Base-by-base conservation (phyloP, 2,888 invertebrate species). In the Mechanitis mazaeus region DNA sequence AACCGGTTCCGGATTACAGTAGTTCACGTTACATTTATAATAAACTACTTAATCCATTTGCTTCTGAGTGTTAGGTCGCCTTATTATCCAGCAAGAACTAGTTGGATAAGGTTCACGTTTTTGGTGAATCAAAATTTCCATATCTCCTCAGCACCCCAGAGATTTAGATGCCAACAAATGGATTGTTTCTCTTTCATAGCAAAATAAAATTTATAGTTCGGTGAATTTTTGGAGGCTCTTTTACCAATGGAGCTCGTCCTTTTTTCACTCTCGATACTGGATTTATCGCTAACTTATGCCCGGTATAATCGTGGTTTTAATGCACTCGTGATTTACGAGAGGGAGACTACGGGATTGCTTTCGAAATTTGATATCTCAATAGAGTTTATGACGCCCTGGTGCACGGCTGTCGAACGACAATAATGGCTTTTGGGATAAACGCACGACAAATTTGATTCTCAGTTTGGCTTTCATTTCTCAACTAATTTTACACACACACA, bases 291-390 rank as follows among this genome's bases (percentile, higher is more conserved):
- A 84, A 86, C 86, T 87, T 87, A 87, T 84, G 85, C 83, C 81
- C 77, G 73, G 81, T 82, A 86, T 87, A 88, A 90, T 89, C 89
- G 85, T 80, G 85, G 86, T 89, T 90, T 89, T 89, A 90, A 90
- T 87, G 86, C 83, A 72, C 63, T 72, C 65, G 77, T 84, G 88
- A 90, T 90, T 89, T 90, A 90, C 77, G 79, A 79, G 77, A 77
- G 77, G 72, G 75, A 73, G 72, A 77, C 71, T 72, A 72, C 80
- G 77, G 81, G 80, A 85, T 85, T 84, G 85, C 80, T 80, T 85
- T 77, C 81, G 89, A 87, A 88, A 89, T 84, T 87, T 88, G 89
- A 90, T 89, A 88, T 86, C 87, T 86, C 82, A 76, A 86, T 87
- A 83, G 77, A 74, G 77, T 84, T 87, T 85, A 86, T 84, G 84